Evolutionary conservation across 2,113 vertebrate species (phyloP), one percentile per base, ranked within the genome.

Genomic region (Actinemys pallida): DNA sequence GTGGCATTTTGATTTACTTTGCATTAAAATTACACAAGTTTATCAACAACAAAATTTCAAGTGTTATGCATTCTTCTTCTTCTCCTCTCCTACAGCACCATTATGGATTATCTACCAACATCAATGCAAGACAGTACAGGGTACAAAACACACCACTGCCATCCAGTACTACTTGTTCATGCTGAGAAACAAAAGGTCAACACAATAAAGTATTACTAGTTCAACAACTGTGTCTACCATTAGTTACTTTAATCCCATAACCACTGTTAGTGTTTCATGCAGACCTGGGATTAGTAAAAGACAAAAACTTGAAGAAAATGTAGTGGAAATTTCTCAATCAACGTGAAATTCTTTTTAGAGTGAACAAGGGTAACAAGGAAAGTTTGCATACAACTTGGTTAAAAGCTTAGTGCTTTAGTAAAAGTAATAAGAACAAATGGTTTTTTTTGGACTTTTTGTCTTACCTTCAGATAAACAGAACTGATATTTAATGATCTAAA

Each of bases 401-500:
- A 98, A 96, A 98, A 98, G 97, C 97, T 97, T 98, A 98, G 96
- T 97, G 96, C 42, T 98, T 96, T 98, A 98, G 94, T 98, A 97
- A 98, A 97, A 98, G 96, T 98, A 98, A 97, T 88, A 98, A 98
- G 97, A 98, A 98, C 95, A 98, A 97, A 98, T 45, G 96, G 97
- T 93, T 45, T 76, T 98, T 98, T 98, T 98, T 93, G 96, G 98
- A 98, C 98, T 98, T 98, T 98, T 98, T 98, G 96, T 99, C 99
- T 99, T 99, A 99, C 99, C 99, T 99, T 99, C 98, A 99, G 98
- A 99, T 99, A 99, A 99, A 99, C 98, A 99, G 99, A 99, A 99
- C 99, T 99, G 99, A 99, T 98, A 99, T 99, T 99, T 99, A 99
- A 99, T 99, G 99, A 99, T 99, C 99, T 99, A 99, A 99, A 99